Base-by-base conservation (phyloP, 2,888 invertebrate species). In the Hoplodrina ambigua region DNA sequence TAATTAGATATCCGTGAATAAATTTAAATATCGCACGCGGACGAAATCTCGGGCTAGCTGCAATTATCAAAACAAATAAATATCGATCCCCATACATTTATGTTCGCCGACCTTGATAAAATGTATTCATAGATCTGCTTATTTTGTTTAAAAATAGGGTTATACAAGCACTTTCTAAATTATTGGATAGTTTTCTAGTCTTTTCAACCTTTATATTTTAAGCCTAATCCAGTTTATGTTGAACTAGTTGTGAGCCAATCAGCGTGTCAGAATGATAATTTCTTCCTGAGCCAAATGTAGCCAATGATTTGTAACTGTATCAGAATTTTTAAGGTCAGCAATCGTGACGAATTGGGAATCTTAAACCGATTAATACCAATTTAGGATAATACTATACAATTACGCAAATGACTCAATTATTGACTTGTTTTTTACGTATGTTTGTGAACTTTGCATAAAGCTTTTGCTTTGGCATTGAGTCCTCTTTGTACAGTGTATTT, bases 341-440 rank as follows among this genome's bases (percentile, higher is more conserved):
- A 54, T 41, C 71, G 78, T 80, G 37, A 75, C 70, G 77, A 78
- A 76, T 67, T 44, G 66, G 52, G 77, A 76, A 81, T 81, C 33
- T 76, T 52, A n/a, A 37, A 75, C 30, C 70, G 52, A 64, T 78
- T 78, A 15, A 49, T 58, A 75, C 46, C 59, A 62, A 70, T 67
- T 75, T 58, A 52, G 54, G 30, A 44, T 57, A 61, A 75, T 75
- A 46, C 57, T 17, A 19, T 20, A 72, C 49, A 73, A 78, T 79
- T 79, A 62, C 74, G 74, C 17, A 55, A 73, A 79, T 66, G 20
- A 55, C 54, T 73, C 52, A 62, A 65, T 75, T 60, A 41, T n/a
- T 13, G 20, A 20, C 10, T 17, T 37, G 13, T 41, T 69, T 73
- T n/a, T n/a, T n/a, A n/a, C n/a, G n/a, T n/a, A n/a, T n/a, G n/a